Percentiles rank a stretch among this genome's conserved stretches.
Conservation (phyloP, 2,888 invertebrate species). For the Drosophila nr. fundita region DNA sequence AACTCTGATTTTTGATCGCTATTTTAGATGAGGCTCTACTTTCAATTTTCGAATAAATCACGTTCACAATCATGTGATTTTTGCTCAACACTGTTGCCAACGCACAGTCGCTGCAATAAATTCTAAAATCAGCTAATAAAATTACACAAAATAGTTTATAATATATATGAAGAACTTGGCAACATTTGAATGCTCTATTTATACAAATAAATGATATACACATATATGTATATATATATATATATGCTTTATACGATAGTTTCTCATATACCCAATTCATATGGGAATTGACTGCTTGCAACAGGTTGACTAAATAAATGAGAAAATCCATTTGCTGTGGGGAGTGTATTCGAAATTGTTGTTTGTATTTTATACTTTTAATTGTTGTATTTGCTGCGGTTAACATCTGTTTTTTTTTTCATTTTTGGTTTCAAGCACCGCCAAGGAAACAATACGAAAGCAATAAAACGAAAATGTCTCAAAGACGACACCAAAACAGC, state of each 20-base stretch:
- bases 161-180: neutral
- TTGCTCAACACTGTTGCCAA: slow-evolving; percentile 17
- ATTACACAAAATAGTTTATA: slow-evolving; percentile 31
- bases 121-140: slow-evolving; percentile 46
- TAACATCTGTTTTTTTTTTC: slow-evolving; percentile 19
- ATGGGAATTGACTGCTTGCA: slow-evolving; percentile 16
- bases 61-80: slow-evolving; percentile 2
- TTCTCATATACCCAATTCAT: neutral
- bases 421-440: neutral
- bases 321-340: neutral
- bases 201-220: neutral
- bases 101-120: slow-evolving; percentile 43
- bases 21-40: neutral
- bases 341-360: slow-evolving; percentile 10
- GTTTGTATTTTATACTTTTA: neutral
- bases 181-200: slow-evolving; percentile 25
- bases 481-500: slow-evolving; percentile 14
- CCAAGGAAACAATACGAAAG: slow-evolving; percentile 28
- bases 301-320: slow-evolving; percentile 33
- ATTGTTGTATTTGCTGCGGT: slow-evolving; percentile 12
- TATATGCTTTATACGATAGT: neutral
- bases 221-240: neutral
- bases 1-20: neutral
- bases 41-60: neutral
- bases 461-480: slow-evolving; percentile 34